phyloP scores from a whole-genome alignment of 2,113 vertebrate genomes.

The Falcunculus frontatus region DNA sequence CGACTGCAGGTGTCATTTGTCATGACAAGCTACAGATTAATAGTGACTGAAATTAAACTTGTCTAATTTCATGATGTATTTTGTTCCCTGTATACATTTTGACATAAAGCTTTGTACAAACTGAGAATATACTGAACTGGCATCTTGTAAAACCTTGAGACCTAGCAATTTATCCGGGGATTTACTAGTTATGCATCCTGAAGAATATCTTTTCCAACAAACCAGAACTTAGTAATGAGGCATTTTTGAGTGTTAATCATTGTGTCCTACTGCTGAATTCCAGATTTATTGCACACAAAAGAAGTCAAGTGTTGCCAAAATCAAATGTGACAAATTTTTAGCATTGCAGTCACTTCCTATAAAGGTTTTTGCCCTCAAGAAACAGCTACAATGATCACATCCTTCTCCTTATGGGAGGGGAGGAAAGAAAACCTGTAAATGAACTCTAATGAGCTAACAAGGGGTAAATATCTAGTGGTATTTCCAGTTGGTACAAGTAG shows the following conservation, averaged over 20 bases:
- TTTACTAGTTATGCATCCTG: not conserved
- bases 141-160: not conserved
- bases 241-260: not conserved
- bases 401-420: fast-evolving
- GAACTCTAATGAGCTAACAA: not conserved
- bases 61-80: not conserved
- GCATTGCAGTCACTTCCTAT: not conserved
- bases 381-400: not conserved
- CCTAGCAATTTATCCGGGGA: not conserved
- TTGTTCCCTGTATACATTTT: not conserved
- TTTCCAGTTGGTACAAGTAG: not conserved
- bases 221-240: not conserved
- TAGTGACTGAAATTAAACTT: not conserved
- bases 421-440: not conserved
- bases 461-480: not conserved
- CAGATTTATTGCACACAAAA: not conserved
- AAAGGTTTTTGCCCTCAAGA: not conserved
- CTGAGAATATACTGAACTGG: not conserved
- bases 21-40: not conserved
- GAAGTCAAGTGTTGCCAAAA: not conserved
- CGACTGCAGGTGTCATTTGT: not conserved
- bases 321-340: not conserved
- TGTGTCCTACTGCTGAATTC: not conserved
- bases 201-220: not conserved
- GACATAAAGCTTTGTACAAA: conserved; percentile 24